phyloP scores from a whole-genome alignment of 2,113 vertebrate species.

The Rhynchomys soricoides region DNA sequence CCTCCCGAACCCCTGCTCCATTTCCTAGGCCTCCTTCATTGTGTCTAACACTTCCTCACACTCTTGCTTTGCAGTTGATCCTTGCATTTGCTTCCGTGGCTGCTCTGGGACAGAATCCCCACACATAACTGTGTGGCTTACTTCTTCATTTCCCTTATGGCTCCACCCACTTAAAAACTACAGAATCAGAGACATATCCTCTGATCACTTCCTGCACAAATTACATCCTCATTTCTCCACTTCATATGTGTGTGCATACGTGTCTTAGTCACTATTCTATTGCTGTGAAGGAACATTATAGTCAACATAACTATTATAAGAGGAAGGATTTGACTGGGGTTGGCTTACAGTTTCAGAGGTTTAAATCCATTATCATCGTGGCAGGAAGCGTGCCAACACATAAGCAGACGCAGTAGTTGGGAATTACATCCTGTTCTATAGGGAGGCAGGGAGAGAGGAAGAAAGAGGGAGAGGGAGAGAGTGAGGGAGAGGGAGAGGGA shows the following conservation, averaged over 20 bases:
- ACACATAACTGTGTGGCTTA: not conserved
- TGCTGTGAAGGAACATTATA: not conserved
- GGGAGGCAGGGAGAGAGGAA: not conserved
- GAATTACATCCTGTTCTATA: not conserved
- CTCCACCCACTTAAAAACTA: not conserved
- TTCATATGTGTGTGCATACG: not conserved
- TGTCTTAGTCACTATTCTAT: too few relatives aligned
- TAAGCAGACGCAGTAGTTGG: not conserved
- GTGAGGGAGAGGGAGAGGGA: not conserved
- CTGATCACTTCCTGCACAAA: not conserved
- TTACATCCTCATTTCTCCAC: not conserved
- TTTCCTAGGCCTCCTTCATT: not conserved
- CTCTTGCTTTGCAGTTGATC: not conserved
- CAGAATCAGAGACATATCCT: not conserved
- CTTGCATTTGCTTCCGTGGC: not conserved
- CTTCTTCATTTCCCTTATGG: not conserved
- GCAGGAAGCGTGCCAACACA: not conserved
- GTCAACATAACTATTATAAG: not conserved
- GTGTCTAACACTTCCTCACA: not conserved
- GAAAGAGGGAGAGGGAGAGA: not conserved
- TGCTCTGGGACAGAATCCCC: too few relatives aligned
- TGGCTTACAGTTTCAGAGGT: not conserved
- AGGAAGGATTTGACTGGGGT: not conserved
- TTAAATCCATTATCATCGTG: not conserved
- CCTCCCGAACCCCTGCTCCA: not conserved